These are phyloP conservation scores for Malurus alboscapulatus DNA, from an alignment of 2,113 vertebrate genomes.

Conservation along the genomic window DNA sequence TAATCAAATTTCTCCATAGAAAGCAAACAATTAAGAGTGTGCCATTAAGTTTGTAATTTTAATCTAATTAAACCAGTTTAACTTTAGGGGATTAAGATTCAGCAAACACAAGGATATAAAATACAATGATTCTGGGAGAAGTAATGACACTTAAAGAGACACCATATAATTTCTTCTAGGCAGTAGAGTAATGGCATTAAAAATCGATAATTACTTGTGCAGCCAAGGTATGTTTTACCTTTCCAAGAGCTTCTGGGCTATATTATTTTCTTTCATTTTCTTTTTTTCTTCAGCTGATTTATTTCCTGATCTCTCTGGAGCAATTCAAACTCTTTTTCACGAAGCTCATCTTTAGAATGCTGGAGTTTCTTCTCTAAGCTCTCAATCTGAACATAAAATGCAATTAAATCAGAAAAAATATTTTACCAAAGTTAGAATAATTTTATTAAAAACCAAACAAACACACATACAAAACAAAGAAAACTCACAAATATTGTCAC, in stretches of 20 bases:
- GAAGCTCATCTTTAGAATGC: conserved; percentile 69
- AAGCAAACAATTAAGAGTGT: background rate
- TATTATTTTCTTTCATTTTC: conserved; percentile 54
- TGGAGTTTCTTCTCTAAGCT: conserved; percentile 73
- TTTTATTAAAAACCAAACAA: background rate
- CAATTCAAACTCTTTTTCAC: conserved; percentile 74
- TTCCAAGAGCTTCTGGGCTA: conserved; percentile 60
- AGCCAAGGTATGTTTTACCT: conserved; percentile 58
- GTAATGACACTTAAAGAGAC: background rate
- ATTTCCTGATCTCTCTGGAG: conserved; percentile 78
- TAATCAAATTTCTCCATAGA: background rate
- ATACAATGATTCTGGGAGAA: background rate
- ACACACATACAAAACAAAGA: background rate
- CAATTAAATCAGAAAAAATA: background rate
- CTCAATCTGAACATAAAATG: conserved; percentile 65
- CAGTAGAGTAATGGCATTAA: background rate
- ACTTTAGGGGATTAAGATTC: background rate
- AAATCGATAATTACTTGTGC: background rate
- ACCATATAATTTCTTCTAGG: fast-evolving
- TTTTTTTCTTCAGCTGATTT: conserved; percentile 74
- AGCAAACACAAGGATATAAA: background rate
- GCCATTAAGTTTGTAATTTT: background rate
- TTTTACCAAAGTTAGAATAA: background rate
- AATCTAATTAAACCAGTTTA: background rate
- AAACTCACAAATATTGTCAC: background rate